A percentile compares a stretch with the other conserved stretches of the same genome.
These are phyloP conservation scores for Forbesichthys agassizii DNA, from an alignment of 2,113 vertebrate genomes.

Conservation along the genomic window DNA sequence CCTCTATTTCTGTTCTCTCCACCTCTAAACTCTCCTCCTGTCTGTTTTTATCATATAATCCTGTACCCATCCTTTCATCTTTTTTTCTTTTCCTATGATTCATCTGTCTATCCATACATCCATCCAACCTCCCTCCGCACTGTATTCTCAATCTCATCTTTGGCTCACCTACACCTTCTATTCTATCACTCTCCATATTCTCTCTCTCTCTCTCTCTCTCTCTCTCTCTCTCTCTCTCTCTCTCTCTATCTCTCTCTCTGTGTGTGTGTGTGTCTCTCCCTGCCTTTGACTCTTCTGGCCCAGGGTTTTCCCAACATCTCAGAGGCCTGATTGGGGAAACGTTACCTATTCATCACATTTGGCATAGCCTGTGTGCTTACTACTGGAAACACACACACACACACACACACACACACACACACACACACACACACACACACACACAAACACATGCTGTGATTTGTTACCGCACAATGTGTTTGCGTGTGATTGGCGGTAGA, in stretches of 20 bases:
- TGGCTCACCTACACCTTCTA: neutral
- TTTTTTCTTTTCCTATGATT: neutral
- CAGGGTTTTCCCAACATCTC: slow-evolving; percentile 34
- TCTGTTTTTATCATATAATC: neutral
- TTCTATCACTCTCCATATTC: neutral
- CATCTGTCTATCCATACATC: neutral
- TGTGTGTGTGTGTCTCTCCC: slow-evolving; percentile 17
- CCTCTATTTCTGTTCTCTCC: neutral
- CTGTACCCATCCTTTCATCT: too few species aligned
- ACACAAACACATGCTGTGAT: slow-evolving; percentile 27
- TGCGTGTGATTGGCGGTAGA: slow-evolving; percentile 43
- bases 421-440: too few species aligned
- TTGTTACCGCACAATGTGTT: slow-evolving; percentile 31
- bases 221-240: neutral
- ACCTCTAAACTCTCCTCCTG: neutral
- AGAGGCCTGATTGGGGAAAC: slow-evolving; percentile 58
- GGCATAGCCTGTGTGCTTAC: slow-evolving; percentile 53
- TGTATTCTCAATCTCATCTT: neutral
- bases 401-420: slow-evolving; percentile 18
- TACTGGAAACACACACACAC: slow-evolving; percentile 22
- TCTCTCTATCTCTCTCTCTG: neutral
- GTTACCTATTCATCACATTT: slow-evolving; percentile 66
- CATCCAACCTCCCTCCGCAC: neutral
- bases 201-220: neutral
- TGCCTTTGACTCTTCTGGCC: neutral